Evolutionary conservation across 2,797 vertebrate genomes (phyloP), one percentile per base, ranked within the genome.

Genomic region (Simalia tracyae): DNA sequence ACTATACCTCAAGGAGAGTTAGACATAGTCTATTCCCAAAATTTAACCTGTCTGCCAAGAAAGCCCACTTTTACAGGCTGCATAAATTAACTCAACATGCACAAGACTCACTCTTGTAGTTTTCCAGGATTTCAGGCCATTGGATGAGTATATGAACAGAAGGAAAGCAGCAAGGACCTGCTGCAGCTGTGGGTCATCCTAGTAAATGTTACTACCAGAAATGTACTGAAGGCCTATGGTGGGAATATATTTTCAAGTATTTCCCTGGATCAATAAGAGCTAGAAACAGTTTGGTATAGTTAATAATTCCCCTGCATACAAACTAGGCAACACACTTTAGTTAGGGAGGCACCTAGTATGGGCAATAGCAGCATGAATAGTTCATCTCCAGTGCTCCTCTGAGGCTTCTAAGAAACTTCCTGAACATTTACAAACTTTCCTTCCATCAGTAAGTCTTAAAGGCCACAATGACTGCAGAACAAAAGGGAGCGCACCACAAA

Each of bases 1-100:
- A 95, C 93, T 46, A 91, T 92, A 93, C 93, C 96, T 97, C 96
- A 92, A 86, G 94, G 95, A 95, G 68, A 46, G 68, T 61, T 66
- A 84, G 59, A 88, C 24, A 9, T 84, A 57, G 68, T 87, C 85
- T 36, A 64, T 6, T 81, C 72, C 31, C 85, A 61, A 90, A 54
- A 87, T 90, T 14, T 72, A 92, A 64, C 76, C 24, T 14, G 60
- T 2, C 10, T 31, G 26, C 42, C 31, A 76, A 63, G 26, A 66
- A 90, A 54, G 54, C 24, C 68, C 24, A 66, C 14, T 28, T 46
- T 50, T 28, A 22, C 63, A 86, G 36, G 8, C 56, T 86, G 88
- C 56, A 61, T 50, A 31, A 86, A 86, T 90, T 81, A 56, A 76
- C 46, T 56, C 84, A 28, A 26, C 61, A 76, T 28, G 12, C 57